Evolutionary conservation across 2,888 invertebrate species (phyloP).

Genomic region (Ophion ventricosus): DNA sequence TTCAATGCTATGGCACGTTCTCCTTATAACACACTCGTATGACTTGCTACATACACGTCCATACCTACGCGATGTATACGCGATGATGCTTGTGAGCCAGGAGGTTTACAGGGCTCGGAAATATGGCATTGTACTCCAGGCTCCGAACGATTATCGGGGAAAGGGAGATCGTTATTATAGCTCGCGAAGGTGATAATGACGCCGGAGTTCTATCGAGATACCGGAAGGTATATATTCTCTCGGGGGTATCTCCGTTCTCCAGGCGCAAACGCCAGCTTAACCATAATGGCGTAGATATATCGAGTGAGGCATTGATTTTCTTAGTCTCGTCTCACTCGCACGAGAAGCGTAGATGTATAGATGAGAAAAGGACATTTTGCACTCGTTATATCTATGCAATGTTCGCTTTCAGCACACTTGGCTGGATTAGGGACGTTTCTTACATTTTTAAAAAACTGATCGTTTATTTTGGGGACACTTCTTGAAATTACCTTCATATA

Average conservation of each 20-base stretch:
- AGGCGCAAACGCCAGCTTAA: slow-evolving; percentile 47
- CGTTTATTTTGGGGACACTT: background rate
- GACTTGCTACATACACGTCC: background rate
- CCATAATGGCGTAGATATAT: slow-evolving; percentile 56
- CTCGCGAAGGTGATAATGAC: slow-evolving; percentile 55
- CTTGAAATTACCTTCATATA: slow-evolving; percentile 5
- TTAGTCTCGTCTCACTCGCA: slow-evolving; percentile 19
- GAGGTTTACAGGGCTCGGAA: slow-evolving; percentile 54
- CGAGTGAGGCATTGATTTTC: slow-evolving; percentile 60
- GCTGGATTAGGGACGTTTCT: background rate
- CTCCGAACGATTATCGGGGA: slow-evolving; percentile 48
- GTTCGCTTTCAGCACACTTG: background rate
- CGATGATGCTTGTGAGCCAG: background rate
- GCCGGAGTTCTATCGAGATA: slow-evolving; percentile 30
- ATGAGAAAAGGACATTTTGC: background rate
- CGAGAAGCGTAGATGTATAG: background rate
- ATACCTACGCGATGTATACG: background rate
- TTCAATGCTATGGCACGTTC: background rate
- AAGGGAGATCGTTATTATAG: slow-evolving; percentile 59
- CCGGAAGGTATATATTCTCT: slow-evolving; percentile 28
- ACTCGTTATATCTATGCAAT: background rate
- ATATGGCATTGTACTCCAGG: slow-evolving; percentile 41
- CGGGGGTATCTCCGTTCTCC: slow-evolving; percentile 28
- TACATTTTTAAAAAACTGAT: background rate
- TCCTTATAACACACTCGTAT: background rate